These are phyloP conservation scores for Hypothenemus hampei DNA, from an alignment of 1,140 invertebrate species.

Conservation along the genomic window DNA sequence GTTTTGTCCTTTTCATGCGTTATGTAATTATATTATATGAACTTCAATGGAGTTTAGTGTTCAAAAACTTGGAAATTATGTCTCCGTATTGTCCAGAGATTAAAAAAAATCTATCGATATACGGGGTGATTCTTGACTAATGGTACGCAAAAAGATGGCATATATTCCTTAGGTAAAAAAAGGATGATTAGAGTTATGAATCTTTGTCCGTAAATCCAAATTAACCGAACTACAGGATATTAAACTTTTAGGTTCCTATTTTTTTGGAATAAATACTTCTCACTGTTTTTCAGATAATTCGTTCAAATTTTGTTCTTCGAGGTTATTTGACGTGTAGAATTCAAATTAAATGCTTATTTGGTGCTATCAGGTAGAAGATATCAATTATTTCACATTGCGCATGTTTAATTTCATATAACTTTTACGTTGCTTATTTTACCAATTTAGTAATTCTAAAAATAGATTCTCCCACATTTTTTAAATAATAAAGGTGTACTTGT, in stretches of 20 bases:
- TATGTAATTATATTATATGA: too few relatives aligned
- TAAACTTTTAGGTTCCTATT: too few relatives aligned
- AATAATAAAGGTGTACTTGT: not conserved
- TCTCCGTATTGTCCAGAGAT: too few relatives aligned
- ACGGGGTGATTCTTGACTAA: too few relatives aligned
- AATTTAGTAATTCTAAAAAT: not conserved
- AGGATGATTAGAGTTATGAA: not conserved
- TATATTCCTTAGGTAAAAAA: not conserved
- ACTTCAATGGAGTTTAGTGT: too few relatives aligned
- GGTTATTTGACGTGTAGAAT: not conserved
- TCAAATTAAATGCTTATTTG: too few relatives aligned
- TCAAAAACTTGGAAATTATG: too few relatives aligned
- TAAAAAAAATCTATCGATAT: too few relatives aligned
- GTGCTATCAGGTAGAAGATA: too few relatives aligned
- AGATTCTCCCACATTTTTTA: not conserved
- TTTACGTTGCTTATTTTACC: not conserved
- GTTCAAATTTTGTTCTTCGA: not conserved
- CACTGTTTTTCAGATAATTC: not conserved
- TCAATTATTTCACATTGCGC: not conserved
- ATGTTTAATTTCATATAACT: not conserved
- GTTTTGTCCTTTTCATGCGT: too few relatives aligned
- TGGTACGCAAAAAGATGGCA: too few relatives aligned
- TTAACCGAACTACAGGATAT: not conserved
- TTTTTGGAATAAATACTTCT: not conserved
- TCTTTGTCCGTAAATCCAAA: not conserved